Percentiles rank a stretch among this genome's conserved stretches.
Evolutionary conservation across 2,113 vertebrate genomes (phyloP).

Genomic region (Fukomys damarensis): DNA sequence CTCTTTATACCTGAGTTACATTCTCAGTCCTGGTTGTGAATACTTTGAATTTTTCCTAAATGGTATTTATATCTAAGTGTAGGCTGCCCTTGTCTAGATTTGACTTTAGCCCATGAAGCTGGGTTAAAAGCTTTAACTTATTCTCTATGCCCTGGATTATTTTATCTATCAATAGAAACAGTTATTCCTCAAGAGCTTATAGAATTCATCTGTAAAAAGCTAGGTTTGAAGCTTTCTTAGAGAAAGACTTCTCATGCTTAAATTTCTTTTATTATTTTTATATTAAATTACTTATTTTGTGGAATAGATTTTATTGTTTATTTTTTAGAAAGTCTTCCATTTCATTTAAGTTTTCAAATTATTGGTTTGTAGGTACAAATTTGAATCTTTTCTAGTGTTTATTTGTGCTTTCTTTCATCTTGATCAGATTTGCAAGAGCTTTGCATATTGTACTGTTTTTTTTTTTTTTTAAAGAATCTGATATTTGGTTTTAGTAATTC

Average conservation of each 20-base stretch:
- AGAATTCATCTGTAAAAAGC: not conserved
- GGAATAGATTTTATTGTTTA: slow-evolving; percentile 12
- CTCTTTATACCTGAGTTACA: not conserved
- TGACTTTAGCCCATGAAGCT: not conserved
- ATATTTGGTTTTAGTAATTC: not conserved
- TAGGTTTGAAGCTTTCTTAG: not conserved
- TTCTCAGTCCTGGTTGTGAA: not conserved
- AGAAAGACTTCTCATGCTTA: not conserved
- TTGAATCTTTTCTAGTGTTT: slow-evolving; percentile 4
- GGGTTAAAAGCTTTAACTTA: slow-evolving; percentile 21
- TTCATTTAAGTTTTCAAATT: slow-evolving; percentile 47
- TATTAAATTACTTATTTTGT: slow-evolving; percentile 37
- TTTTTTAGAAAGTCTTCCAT: not conserved
- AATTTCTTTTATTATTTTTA: not conserved
- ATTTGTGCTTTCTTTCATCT: slow-evolving; percentile 18
- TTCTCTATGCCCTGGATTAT: not conserved
- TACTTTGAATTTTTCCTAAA: slow-evolving; percentile 9
- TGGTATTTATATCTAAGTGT: not conserved
- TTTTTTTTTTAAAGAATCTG: not conserved
- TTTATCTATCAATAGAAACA: not conserved
- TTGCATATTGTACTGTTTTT: slow-evolving; percentile 17
- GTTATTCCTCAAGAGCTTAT: not conserved
- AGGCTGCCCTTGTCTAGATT: not conserved
- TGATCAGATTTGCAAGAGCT: not conserved
- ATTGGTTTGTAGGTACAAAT: not conserved